Evolutionary conservation across 2,797 vertebrate genomes (phyloP).

Genomic region (Pangasius macronema): DNA sequence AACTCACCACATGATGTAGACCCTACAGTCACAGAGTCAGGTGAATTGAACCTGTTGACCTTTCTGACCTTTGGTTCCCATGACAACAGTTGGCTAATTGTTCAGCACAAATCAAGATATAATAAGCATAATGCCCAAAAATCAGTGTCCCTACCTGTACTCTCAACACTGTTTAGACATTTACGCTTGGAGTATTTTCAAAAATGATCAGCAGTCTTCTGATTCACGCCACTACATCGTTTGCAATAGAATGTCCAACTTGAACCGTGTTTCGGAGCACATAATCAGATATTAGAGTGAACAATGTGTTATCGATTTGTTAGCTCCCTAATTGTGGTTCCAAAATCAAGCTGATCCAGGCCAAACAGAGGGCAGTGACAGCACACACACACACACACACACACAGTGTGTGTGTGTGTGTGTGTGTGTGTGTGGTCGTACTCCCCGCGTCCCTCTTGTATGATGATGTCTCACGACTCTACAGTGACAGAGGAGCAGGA

Average conservation of each 20-base stretch:
- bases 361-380: conserved; percentile 32
- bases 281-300: too few relatives aligned
- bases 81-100: conserved; percentile 4
- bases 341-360: conserved; percentile 22
- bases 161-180: not conserved
- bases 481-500: conserved; percentile 41
- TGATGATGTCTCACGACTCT: too few relatives aligned
- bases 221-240: not conserved
- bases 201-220: not conserved
- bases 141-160: not conserved
- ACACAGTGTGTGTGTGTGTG: too few relatives aligned
- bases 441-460: too few relatives aligned
- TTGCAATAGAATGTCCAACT: too few relatives aligned
- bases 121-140: not conserved
- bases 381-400: not conserved
- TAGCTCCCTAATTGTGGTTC: conserved; percentile 19
- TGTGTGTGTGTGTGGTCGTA: too few relatives aligned
- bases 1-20: not conserved
- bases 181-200: not conserved
- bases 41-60: not conserved
- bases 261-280: too few relatives aligned
- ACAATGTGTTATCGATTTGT: too few relatives aligned
- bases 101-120: not conserved
- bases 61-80: not conserved
- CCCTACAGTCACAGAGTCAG: conserved; percentile 1